Base-by-base conservation (phyloP, 2,888 invertebrate species). In the Teleogryllus oceanicus region DNA sequence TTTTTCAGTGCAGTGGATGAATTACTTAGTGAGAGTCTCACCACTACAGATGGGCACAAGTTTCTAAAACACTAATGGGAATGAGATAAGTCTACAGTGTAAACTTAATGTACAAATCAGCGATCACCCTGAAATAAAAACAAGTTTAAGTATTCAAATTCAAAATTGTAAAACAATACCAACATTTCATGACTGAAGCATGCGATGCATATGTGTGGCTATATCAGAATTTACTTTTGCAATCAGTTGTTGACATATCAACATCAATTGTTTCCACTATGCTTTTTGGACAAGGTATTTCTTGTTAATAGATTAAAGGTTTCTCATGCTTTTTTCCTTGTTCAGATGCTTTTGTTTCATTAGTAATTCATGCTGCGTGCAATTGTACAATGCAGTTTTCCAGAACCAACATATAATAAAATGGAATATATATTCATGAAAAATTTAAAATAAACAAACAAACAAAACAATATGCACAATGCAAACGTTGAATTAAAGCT, bases 51-150 rank as follows among this genome's bases (percentile, higher is more conserved):
- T 62, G 62, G 62, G n/a, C 62, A 62, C 62, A 62, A 62, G 62
- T 62, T 62, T 62, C 62, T 62, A 62, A 62, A 62, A 62, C 62
- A 62, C 62, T 62, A 62, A 62, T 62, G 62, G 62, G 62, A 62
- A 62, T 62, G 62, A 62, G 62, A 62, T 13, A 13, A 62, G n/a
- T 62, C 62, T 62, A 62, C 62, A 62, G 77, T 37, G 50, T 77
- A 49, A 77, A 77, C 20, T 62, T 49, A 77, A 77, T 77, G 77
- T 49, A 77, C 50, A 50, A 77, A 49, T 74, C 50, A 49, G 78
- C 76, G 78, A 78, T 78, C 80, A 82, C 79, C 50, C 37, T 49
- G 81, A 75, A 80, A 49, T 50, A 24, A 78, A 79, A 80, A 51
- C 21, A 62, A 24, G 62, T 62, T 62, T 62, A 62, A 62, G 62